Conservation (phyloP, 2,888 invertebrate genomes). For the Crematogaster levior region DNA sequence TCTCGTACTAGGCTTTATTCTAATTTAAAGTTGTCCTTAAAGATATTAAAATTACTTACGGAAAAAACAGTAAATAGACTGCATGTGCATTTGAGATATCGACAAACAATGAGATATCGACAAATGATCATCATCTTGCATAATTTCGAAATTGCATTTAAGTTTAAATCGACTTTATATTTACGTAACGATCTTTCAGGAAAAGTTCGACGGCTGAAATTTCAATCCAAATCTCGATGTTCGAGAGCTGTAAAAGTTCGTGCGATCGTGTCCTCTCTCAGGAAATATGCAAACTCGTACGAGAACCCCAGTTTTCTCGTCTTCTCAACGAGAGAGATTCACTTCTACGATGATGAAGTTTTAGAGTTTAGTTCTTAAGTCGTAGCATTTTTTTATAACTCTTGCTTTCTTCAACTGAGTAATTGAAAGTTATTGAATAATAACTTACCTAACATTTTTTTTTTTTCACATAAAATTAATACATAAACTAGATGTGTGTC, state of each 20-base stretch:
- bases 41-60: not conserved
- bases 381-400: not conserved
- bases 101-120: too few relatives aligned
- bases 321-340: slow-evolving; percentile 12
- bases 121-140: not conserved
- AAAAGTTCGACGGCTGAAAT: not conserved
- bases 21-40: not conserved
- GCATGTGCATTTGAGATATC: not conserved
- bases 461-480: not conserved
- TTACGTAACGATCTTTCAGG: not conserved
- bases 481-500: not conserved
- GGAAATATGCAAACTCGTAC: slow-evolving; percentile 2
- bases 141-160: not conserved
- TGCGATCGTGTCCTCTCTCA: not conserved
- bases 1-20: not conserved
- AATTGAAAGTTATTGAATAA: slow-evolving; percentile 18
- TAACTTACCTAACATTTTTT: not conserved
- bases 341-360: slow-evolving; percentile 22
- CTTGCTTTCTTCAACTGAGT: not conserved
- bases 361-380: slow-evolving; percentile 35
- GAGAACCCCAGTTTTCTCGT: not conserved
- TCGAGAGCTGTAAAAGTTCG: not conserved
- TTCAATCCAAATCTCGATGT: not conserved
- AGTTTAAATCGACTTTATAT: not conserved
- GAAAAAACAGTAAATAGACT: not conserved